Base-by-base conservation (phyloP, 2,113 vertebrate species). In the Paralichthys olivaceus region DNA sequence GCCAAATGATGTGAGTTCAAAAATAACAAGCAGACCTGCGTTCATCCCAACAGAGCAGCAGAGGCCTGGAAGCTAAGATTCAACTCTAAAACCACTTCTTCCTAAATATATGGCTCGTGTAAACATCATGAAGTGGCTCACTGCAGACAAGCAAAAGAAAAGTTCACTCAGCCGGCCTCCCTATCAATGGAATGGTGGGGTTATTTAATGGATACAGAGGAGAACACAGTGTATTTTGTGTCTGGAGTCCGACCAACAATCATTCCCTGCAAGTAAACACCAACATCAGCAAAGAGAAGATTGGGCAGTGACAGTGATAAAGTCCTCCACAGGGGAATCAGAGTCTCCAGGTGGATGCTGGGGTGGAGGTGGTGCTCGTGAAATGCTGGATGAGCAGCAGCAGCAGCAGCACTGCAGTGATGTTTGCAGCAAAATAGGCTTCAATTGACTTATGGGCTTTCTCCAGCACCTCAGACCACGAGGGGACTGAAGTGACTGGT, bases 261-360 rank as follows among this genome's bases (percentile, higher is more conserved):
- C 77, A 63, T 65, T 67, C 23, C 29, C 73, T 75, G 67, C 55
- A 28, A 72, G 26, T 54, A 80, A 83, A 87, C 77, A 59, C 77
- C 56, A 12, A 57, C 22, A 71, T 81, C 74, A 76, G 60, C 82
- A 83, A 58, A 26, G 69, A 78, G 54, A 64, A 55, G 37, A 86
- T 43, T 66, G 57, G 9, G 12, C 26, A 81, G 72, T 75, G 70
- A 84, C 84, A 75, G 28, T 82, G 87, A 89, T 77, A 13, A 72
- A 89, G 69, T 75, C 61, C 47, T 72, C 72, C 66, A 77, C 15
- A 47, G 60, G 55, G 73, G 56, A 72, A 74, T 75, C 61, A 19
- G 55, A 80, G 75, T 59, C 63, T 57, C 43, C 26, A 77, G 78
- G 76, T 85, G 62, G 47, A 74, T 28, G 3, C 66, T 9, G 47